phyloP scores from a whole-genome alignment of 2,797 vertebrate species.

The Spea hammondii region DNA sequence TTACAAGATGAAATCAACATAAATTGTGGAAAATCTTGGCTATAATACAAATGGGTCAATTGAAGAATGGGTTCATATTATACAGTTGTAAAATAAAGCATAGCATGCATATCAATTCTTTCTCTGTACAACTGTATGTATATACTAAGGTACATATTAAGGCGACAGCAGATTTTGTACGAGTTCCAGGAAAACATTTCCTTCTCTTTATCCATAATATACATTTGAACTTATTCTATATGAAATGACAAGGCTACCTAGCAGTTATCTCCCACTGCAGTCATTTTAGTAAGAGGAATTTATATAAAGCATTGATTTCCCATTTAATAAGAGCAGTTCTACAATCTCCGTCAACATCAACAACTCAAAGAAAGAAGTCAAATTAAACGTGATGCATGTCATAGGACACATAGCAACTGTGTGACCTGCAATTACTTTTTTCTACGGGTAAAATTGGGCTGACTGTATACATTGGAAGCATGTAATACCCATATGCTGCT shows the following conservation, averaged over 20 bases:
- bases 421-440: not conserved
- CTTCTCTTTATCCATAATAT: not conserved
- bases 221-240: not conserved
- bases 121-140: too few relatives aligned
- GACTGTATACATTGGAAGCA: not conserved
- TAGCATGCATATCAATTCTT: too few relatives aligned
- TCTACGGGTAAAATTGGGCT: not conserved
- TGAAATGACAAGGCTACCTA: not conserved
- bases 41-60: too few relatives aligned
- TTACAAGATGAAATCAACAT: too few relatives aligned
- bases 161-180: not conserved
- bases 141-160: not conserved
- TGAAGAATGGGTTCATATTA: too few relatives aligned
- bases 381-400: not conserved
- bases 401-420: not conserved
- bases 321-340: not conserved
- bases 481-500: too few relatives aligned
- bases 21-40: too few relatives aligned
- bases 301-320: not conserved
- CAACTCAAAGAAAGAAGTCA: not conserved
- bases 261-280: not conserved
- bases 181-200: not conserved
- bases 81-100: too few relatives aligned
- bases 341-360: not conserved
- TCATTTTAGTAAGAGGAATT: not conserved